These are phyloP conservation scores for Lanius ludovicianus DNA, from an alignment of 2,113 vertebrate species.

Conservation along the genomic window DNA sequence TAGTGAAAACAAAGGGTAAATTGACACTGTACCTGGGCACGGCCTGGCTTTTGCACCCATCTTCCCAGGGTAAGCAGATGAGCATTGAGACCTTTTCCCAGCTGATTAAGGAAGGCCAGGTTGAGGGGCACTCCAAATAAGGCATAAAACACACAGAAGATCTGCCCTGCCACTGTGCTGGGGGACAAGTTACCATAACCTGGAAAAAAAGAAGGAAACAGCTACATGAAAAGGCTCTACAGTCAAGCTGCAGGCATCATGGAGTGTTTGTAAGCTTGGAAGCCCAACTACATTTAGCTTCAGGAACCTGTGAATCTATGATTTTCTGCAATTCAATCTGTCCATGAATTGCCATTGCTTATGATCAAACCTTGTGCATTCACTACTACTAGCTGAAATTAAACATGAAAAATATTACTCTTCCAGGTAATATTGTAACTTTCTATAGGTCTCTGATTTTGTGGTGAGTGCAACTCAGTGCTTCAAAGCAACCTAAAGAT, in stretches of 20 bases:
- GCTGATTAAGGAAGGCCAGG: slow-evolving; percentile 87
- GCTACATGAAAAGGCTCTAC: neutral
- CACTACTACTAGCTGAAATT: neutral
- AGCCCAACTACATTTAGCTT: neutral
- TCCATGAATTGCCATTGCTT: neutral
- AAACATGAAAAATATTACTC: neutral
- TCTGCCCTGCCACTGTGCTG: slow-evolving; percentile 86
- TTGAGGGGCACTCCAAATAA: slow-evolving; percentile 90
- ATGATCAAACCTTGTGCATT: neutral
- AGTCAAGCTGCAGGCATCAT: neutral
- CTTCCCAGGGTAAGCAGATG: slow-evolving; percentile 78
- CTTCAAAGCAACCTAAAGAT: neutral
- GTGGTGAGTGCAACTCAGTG: neutral
- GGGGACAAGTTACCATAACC: slow-evolving; percentile 91
- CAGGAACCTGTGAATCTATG: neutral
- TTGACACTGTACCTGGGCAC: slow-evolving; percentile 76
- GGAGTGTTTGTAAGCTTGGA: neutral
- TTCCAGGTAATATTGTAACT: neutral
- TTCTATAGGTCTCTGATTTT: neutral
- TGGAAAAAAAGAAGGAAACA: slow-evolving; percentile 35
- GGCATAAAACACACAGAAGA: slow-evolving; percentile 92
- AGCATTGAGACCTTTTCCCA: slow-evolving; percentile 81
- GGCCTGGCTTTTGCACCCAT: slow-evolving; percentile 78
- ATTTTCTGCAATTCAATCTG: neutral
- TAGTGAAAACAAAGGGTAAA: neutral